Base-by-base conservation (phyloP, 2,888 invertebrate genomes). In the Nymphalis urticae region DNA sequence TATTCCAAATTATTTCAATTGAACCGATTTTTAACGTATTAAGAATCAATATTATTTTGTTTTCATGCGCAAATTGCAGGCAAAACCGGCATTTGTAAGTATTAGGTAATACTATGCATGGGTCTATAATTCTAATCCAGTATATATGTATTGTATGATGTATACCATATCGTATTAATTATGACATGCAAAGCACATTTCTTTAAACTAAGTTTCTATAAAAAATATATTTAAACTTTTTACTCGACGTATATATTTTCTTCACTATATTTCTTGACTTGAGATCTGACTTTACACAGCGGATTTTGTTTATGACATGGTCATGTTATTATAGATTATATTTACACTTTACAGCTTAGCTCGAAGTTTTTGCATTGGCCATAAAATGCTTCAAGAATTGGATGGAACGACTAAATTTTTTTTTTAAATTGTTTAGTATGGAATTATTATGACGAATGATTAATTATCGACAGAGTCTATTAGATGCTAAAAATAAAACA, bases 1-100 rank as follows among this genome's bases (percentile, higher is more conserved):
- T 13, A 42, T 42, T 42, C 42, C 42, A 42, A 42, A 42, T 42
- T 36, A 36, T 36, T 36, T 36, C 36, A 36, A 9, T 36, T 36
- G 36, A 8, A 10, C 10, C 36, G 2, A 5, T 21, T 50, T 24
- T 62, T 10, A 48, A 32, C 0, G 9, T 50, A 62, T 16, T 47
- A 60, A 66, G 61, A 51, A 32, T 19, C 6, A 48, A 47, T n/a
- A 67, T 68, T 68, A 64, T 82, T 86, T 86, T 82, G 73, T 78
- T 91, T 90, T 79, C 87, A 89, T 87, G 87, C 85, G 47, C 73
- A 74, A 77, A 80, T 75, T 77, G 70, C 83, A 93, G 92, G 92
- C 91, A 77, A 93, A 92, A 76, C 90, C 90, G 66, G 81, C 82
- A 66, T 86, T 86, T 82, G 92, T 92, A 83, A 90, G 90, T 92